Evolutionary conservation across 2,888 invertebrate species (phyloP), one percentile per base, ranked within the genome.

Genomic region (Cheilosia scutellata): DNA sequence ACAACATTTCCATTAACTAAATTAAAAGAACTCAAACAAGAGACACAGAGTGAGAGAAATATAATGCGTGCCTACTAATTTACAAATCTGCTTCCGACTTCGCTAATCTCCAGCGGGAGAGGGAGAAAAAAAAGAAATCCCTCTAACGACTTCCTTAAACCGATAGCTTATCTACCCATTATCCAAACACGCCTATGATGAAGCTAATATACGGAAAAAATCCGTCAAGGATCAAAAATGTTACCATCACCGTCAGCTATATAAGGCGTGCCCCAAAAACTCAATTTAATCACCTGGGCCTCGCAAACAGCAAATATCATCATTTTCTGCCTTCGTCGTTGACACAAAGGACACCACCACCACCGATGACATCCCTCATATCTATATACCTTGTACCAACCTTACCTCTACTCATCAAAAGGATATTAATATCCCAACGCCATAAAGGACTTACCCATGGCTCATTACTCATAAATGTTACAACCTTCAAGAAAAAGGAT

Each of bases 391-490:
- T 37, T 44, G 25, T 66, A 62, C 62, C 70, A 55, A 7, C 75
- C 58, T 75, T 37, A 37, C 4, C 53, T 62, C 65, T 58, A 25
- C 79, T 84, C 79, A 84, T 84, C 84, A 86, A 80, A 80, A 86
- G 76, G 80, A 80, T 80, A 86, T 80, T 86, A 86, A 80, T 80
- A 80, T 71, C 76, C 76, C 65, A 68, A 71, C 76, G 76, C 68
- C 86, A 80, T 86, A 80, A 77, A 86, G 80, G 80, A 86, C 86
- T 86, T 86, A 86, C 86, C 80, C 80, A 86, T 77, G 86, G 86
- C 86, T 86, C 86, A 86, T 86, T 86, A 86, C 86, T 86, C 86
- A 86, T 86, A 86, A 86, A 86, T 76, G 66, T 80, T 80, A 80
- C 33, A 86, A 63, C 76, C 76, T 86, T 76, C 68, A 68, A 84